Conservation (phyloP, 2,888 invertebrate species). For the Lochmaea capreae region DNA sequence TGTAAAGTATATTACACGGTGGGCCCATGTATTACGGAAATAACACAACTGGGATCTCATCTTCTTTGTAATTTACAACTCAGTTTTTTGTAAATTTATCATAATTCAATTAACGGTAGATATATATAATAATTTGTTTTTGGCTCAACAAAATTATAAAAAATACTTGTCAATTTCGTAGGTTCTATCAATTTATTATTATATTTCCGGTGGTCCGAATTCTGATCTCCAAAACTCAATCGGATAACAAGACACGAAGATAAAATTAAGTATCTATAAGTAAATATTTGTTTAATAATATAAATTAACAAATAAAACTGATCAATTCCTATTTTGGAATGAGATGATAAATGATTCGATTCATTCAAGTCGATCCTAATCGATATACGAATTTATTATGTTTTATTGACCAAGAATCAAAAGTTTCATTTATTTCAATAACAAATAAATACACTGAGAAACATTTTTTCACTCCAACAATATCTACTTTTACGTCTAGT, state of each 20-base stretch:
- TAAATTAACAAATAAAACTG: conserved; percentile 16
- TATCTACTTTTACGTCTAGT: too few relatives aligned
- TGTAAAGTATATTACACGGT: too few relatives aligned
- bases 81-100: too few relatives aligned
- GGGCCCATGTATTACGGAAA: too few relatives aligned
- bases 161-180: not conserved
- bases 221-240: not conserved
- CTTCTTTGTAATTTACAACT: too few relatives aligned
- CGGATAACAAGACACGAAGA: conserved; percentile 4
- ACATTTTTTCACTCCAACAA: not conserved
- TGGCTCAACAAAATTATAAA: too few relatives aligned
- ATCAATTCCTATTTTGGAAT: conserved; percentile 27
- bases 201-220: not conserved
- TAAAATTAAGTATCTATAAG: conserved; percentile 16
- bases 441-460: not conserved
- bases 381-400: conserved; percentile 32
- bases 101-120: too few relatives aligned
- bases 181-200: not conserved
- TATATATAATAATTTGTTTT: too few relatives aligned
- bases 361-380: conserved; percentile 28
- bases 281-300: conserved; percentile 21
- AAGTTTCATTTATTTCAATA: conserved; percentile 6
- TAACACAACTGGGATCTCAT: too few relatives aligned
- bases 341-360: conserved; percentile 28
- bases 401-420: conserved; percentile 3